A percentile compares a stretch with the other conserved stretches of the same genome.
Evolutionary conservation across 1,140 invertebrate genomes (phyloP).

Genomic region (Liolophura sinensis): DNA sequence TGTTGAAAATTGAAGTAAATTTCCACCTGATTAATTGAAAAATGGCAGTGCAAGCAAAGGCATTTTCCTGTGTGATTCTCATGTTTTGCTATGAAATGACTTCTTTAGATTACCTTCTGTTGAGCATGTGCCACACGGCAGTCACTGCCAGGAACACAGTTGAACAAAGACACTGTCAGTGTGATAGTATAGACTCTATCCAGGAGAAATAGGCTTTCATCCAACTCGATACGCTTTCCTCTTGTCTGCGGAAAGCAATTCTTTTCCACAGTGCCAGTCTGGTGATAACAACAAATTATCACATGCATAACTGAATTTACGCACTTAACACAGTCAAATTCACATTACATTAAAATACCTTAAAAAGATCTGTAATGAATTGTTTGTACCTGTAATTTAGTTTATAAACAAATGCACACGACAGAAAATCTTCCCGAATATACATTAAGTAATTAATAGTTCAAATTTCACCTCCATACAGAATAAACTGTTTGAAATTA

Average conservation of each 20-base stretch:
- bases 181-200: slow-evolving; percentile 24
- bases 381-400: no score
- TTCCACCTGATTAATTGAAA: no score
- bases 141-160: slow-evolving; percentile 13
- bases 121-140: slow-evolving; percentile 21
- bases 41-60: no score
- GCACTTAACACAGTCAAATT: slow-evolving; percentile 9
- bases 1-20: no score
- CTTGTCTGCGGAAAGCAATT: neutral
- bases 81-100: neutral
- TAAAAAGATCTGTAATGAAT: no score
- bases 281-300: slow-evolving; percentile 8
- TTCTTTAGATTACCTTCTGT: neutral
- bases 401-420: no score
- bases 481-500: neutral
- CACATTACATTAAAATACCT: neutral
- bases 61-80: no score
- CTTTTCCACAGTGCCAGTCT: slow-evolving; percentile 8
- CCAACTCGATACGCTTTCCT: no score
- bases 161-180: slow-evolving; percentile 25
- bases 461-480: neutral
- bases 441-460: slow-evolving; percentile 1
- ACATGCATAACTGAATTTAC: slow-evolving; percentile 7
- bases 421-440: neutral
- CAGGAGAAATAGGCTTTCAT: no score